phyloP scores from a whole-genome alignment of 1,140 invertebrate species.

The Phocides pigmalion region DNA sequence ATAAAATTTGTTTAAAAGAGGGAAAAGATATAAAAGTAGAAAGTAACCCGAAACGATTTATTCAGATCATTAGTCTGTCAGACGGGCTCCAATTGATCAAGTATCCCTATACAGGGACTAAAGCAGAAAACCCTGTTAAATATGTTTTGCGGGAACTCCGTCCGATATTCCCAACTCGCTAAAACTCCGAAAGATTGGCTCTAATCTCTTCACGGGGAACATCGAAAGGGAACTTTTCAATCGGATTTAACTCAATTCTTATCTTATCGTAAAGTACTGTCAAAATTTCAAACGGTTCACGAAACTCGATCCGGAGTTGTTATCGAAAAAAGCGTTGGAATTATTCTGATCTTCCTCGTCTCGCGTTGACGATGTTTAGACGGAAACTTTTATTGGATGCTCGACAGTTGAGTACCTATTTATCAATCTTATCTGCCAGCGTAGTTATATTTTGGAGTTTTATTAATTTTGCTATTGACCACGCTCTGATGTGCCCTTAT shows the following conservation, averaged over 20 bases:
- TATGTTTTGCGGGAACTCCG: slow-evolving; percentile 34
- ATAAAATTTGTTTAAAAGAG: slow-evolving; percentile 3
- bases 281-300: slow-evolving; percentile 37
- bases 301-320: slow-evolving; percentile 27
- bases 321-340: slow-evolving; percentile 31
- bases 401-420: slow-evolving; percentile 8
- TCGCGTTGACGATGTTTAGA: slow-evolving; percentile 10
- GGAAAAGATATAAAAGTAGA: slow-evolving; percentile 9
- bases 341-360: slow-evolving; percentile 16
- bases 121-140: slow-evolving; percentile 36
- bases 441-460: not conserved
- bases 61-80: slow-evolving; percentile 32
- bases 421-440: not conserved
- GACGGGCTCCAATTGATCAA: slow-evolving; percentile 22
- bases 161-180: slow-evolving; percentile 33
- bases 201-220: slow-evolving; percentile 40
- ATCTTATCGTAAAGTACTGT: slow-evolving; percentile 44
- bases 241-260: slow-evolving; percentile 46
- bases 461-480: not conserved
- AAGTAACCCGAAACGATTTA: slow-evolving; percentile 25
- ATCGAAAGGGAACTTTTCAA: slow-evolving; percentile 44
- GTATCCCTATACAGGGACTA: slow-evolving; percentile 9
- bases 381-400: slow-evolving; percentile 23
- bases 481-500: too few species aligned
- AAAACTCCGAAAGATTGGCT: slow-evolving; percentile 42